These are phyloP conservation scores for Anthophora plumipes DNA, from an alignment of 2,888 invertebrate genomes.

Conservation along the genomic window DNA sequence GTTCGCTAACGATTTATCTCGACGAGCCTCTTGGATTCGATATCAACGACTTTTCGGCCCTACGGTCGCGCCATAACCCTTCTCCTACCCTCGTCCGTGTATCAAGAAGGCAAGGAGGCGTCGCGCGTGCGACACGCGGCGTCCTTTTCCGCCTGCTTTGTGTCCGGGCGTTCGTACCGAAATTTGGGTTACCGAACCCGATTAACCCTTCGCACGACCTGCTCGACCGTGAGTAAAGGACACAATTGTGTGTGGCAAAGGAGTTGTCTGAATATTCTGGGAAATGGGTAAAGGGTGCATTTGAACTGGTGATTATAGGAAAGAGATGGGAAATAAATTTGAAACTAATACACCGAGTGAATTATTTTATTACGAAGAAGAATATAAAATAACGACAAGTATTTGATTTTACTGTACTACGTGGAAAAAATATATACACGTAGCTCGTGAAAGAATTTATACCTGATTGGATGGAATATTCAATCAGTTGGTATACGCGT, in stretches of 20 bases:
- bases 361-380: no score
- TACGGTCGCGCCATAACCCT: constrained; percentile 58
- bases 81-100: constrained; percentile 32
- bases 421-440: no score
- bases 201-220: constrained; percentile 47
- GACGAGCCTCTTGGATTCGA: constrained; percentile 68
- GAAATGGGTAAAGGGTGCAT: not conserved
- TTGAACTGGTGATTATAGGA: no score
- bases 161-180: constrained; percentile 42
- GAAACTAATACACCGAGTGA: no score
- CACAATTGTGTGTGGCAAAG: not conserved
- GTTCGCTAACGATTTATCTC: constrained; percentile 72
- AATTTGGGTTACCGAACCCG: constrained; percentile 56
- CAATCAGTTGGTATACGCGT: not conserved
- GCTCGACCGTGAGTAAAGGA: constrained; percentile 22
- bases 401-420: no score
- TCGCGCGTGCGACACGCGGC: constrained; percentile 48
- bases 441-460: no score
- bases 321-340: not conserved
- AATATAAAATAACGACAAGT: no score
- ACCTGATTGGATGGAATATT: no score
- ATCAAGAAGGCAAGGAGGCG: constrained; percentile 30
- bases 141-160: constrained; percentile 35
- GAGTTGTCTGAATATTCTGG: not conserved
- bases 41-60: constrained; percentile 73